A percentile compares a stretch with the other conserved stretches of the same genome.
Conservation (phyloP, 2,888 invertebrate genomes). For the Adelognathus sp. region DNA sequence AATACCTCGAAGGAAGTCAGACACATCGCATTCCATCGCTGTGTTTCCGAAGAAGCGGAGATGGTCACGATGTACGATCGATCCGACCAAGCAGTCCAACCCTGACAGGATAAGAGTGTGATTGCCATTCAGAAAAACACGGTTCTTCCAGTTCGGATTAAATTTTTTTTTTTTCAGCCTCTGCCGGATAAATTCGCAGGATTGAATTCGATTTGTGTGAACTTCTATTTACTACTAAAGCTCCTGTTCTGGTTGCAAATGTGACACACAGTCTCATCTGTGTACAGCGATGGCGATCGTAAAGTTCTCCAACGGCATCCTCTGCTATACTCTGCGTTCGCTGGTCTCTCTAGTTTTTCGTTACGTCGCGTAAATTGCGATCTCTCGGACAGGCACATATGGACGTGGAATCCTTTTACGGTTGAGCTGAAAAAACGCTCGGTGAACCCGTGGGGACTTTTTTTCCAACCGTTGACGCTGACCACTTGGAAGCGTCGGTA, state of each 20-base stretch:
- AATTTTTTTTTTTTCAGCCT: background rate
- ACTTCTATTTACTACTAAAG: background rate
- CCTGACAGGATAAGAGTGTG: too few species aligned
- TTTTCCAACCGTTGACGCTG: background rate
- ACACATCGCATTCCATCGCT: too few species aligned
- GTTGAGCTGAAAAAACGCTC: background rate
- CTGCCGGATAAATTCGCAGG: background rate
- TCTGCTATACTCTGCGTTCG: background rate
- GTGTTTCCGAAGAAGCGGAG: too few species aligned
- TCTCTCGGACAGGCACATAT: too few species aligned
- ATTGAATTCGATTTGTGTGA: background rate
- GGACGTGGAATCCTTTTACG: background rate
- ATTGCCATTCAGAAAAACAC: too few species aligned
- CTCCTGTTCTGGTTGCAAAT: background rate
- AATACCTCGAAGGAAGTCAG: too few species aligned
- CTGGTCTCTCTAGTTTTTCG: background rate
- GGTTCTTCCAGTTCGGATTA: background rate
- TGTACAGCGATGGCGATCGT: background rate
- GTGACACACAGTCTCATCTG: background rate
- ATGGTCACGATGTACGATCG: too few species aligned
- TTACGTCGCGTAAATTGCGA: background rate
- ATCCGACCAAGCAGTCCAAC: too few species aligned
- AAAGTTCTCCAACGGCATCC: background rate
- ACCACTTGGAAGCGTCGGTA: background rate
- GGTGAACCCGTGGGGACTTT: background rate